phyloP scores from a whole-genome alignment of 1,140 invertebrate species.

The Homarus americanus region DNA sequence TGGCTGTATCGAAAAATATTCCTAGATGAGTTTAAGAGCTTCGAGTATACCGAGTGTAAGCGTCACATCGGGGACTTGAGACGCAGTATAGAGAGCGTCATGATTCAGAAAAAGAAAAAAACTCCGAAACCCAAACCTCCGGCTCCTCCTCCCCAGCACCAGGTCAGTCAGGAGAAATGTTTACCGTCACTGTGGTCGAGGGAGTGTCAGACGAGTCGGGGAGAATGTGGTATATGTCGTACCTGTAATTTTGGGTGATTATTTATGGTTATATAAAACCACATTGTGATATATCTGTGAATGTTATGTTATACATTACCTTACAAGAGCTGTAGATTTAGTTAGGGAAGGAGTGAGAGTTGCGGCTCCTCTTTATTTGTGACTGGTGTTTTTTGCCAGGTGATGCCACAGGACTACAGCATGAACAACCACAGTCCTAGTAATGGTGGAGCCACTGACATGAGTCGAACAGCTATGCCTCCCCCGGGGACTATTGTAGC shows the following conservation, averaged over 20 bases:
- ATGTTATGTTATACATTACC: not conserved
- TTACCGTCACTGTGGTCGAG: no score
- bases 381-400: conserved; percentile 49
- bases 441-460: conserved; percentile 43
- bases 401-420: conserved; percentile 69
- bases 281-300: no score
- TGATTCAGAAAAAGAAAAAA: conserved; percentile 68
- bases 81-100: conserved; percentile 59
- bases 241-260: no score
- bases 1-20: conserved; percentile 70
- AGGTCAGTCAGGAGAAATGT: conserved; percentile 34
- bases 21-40: conserved; percentile 66
- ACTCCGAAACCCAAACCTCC: conserved; percentile 68
- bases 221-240: no score
- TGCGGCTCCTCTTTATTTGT: conserved; percentile 33
- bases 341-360: no score
- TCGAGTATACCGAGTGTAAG: conserved; percentile 62
- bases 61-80: conserved; percentile 54
- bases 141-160: conserved; percentile 57
- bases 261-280: no score
- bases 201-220: no score
- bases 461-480: conserved; percentile 41
- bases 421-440: conserved; percentile 56
- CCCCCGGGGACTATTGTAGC: conserved; percentile 58
- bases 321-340: not conserved